These are phyloP conservation scores for Eupsilia transversa DNA, from an alignment of 2,888 invertebrate genomes.

Conservation along the genomic window DNA sequence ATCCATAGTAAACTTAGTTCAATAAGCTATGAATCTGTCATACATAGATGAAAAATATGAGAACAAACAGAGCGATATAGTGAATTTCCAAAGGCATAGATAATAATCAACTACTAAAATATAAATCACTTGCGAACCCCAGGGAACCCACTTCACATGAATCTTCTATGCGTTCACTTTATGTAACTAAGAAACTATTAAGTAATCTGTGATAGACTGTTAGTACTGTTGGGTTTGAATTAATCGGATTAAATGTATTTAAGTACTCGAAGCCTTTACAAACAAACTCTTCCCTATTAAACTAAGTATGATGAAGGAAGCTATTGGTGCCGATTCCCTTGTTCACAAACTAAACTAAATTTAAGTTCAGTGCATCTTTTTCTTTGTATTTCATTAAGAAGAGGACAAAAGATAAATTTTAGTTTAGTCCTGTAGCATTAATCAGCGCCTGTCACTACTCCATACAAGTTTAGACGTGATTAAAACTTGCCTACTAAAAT, in stretches of 20 bases:
- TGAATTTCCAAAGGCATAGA: constrained; percentile 8
- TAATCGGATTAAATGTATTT: constrained; percentile 46
- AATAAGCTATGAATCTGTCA: not conserved
- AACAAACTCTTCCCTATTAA: constrained; percentile 33
- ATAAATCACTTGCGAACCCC: constrained; percentile 47
- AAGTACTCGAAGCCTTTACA: constrained; percentile 25
- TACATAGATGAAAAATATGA: constrained; percentile 4
- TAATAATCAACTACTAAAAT: constrained; percentile 25
- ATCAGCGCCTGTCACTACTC: too few relatives aligned
- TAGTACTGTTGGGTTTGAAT: constrained; percentile 20
- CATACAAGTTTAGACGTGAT: too few relatives aligned
- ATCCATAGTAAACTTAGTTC: not conserved
- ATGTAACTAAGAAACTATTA: constrained; percentile 45
- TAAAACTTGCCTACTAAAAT: too few relatives aligned
- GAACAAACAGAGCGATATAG: not conserved
- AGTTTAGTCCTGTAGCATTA: too few relatives aligned
- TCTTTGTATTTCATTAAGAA: too few relatives aligned
- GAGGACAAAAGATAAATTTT: too few relatives aligned
- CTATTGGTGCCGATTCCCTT: too few relatives aligned
- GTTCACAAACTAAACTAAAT: too few relatives aligned
- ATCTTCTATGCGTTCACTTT: constrained; percentile 39
- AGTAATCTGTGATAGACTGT: constrained; percentile 42
- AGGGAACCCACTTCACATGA: constrained; percentile 42
- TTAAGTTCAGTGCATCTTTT: too few relatives aligned
- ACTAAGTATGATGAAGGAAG: constrained; percentile 52